phyloP scores from a whole-genome alignment of 2,113 vertebrate species.

The Ochotona princeps region DNA sequence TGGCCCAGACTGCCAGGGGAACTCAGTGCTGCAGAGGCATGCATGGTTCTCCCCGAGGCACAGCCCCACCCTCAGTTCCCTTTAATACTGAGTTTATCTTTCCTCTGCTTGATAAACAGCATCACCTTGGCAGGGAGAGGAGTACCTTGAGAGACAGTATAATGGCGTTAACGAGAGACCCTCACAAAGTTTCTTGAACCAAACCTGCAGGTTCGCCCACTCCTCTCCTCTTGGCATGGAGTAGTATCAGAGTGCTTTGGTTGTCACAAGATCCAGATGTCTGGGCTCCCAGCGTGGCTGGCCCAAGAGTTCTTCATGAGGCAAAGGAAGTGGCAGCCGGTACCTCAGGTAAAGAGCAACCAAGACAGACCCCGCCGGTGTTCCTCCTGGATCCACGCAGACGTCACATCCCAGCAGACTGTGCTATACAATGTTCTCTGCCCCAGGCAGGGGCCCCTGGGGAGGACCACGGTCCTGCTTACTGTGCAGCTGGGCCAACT shows the following conservation, averaged over 20 bases:
- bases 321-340: conserved; percentile 66
- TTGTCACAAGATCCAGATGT: conserved; percentile 84
- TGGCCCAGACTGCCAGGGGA: not conserved
- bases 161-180: conserved; percentile 41
- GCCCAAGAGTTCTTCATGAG: conserved; percentile 72
- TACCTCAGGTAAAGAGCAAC: conserved; percentile 57
- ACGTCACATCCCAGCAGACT: conserved; percentile 26
- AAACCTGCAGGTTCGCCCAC: conserved; percentile 3
- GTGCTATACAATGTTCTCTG: conserved; percentile 95
- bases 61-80: conserved; percentile 42
- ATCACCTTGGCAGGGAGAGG: conserved; percentile 49
- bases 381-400: conserved; percentile 72
- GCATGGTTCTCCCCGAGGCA: conserved; percentile 40
- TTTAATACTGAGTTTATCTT: conserved; percentile 36
- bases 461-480: conserved; percentile 88
- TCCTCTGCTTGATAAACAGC: conserved; percentile 48
- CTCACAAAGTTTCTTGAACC: conserved; percentile 75
- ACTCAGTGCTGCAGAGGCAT: conserved; percentile 32
- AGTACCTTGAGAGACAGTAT: not conserved
- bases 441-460: conserved; percentile 93
- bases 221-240: conserved; percentile 61
- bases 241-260: conserved; percentile 90
- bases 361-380: conserved; percentile 52
- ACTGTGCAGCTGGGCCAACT: conserved; percentile 95
- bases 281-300: conserved; percentile 55